These are phyloP conservation scores for Spatula clypeata DNA, from an alignment of 2,797 vertebrate species.

Conservation along the genomic window DNA sequence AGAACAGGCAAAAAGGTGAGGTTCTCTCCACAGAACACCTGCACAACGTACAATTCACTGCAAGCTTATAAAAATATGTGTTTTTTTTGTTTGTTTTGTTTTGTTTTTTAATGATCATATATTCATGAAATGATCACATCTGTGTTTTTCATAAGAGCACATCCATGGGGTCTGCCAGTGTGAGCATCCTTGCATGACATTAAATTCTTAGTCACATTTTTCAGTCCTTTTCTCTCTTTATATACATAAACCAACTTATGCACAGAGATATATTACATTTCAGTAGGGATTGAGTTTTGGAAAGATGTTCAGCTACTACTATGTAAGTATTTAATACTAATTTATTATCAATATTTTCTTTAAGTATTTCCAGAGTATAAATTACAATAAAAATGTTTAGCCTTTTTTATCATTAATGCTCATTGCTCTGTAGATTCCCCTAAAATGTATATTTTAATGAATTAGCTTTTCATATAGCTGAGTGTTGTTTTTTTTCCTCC, in stretches of 20 bases:
- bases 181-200: background rate
- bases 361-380: background rate
- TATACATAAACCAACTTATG: background rate
- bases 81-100: no score
- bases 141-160: background rate
- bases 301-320: background rate
- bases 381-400: background rate
- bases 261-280: background rate
- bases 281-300: background rate
- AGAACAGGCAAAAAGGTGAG: background rate
- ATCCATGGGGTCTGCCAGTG: background rate
- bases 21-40: rapidly evolving
- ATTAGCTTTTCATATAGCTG: background rate
- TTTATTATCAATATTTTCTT: background rate
- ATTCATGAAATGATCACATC: background rate
- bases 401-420: background rate
- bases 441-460: background rate
- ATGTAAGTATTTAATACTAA: background rate
- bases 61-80: background rate
- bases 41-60: background rate
- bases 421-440: background rate
- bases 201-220: background rate
- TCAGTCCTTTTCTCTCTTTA: background rate
- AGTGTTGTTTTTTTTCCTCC: background rate
- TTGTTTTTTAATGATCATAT: background rate